Base-by-base conservation (phyloP, 2,797 vertebrate species). In the Emydoidea blandingii region DNA sequence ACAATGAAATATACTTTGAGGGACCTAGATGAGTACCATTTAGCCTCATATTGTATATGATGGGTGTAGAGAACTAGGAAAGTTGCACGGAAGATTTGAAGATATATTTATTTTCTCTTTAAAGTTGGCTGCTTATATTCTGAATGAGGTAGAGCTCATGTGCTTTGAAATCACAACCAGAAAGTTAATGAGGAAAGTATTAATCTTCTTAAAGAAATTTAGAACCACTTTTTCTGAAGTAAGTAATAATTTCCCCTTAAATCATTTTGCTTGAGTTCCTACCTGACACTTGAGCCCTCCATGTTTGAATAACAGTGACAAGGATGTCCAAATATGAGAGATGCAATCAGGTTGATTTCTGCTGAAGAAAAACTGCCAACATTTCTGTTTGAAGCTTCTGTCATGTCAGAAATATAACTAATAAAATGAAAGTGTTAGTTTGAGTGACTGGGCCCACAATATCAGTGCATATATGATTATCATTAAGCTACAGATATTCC, bases 131-230 rank as follows among this genome's bases (percentile, higher is more conserved):
- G 16, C 44, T 89, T 91, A 31, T 89, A 49, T 93, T 92, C 62
- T 92, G 19, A 95, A 88, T 41, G n/a, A 93, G 21, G 25, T 25
- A 88, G 76, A 93, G 37, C 12, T 93, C 79, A 74, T 62, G 65
- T 44, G 21, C 31, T 92, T 68, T 85, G 62, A 93, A 94, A 94
- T 91, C 49, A 84, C 89, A 95, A 59, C 8, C 27, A 57, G 84
- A 89, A 97, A 95, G 34, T 88, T 95, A 96, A 91, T 65, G 59
- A 95, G 53, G 54, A 94, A 93, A 95, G 50, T 72, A 92, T 79
- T 87, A 95, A 96, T 95, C 85, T 91, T 96, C 81, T 94, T 81
- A 79, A 25, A 95, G 82, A 95, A 94, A 92, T 95, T 12, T 92
- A 31, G 16, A 83, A 76, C 34, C 92, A 37, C 4, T 31, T 95